Evolutionary conservation across 2,113 vertebrate genomes (phyloP).

Genomic region (mouse (Mus musculus)): DNA sequence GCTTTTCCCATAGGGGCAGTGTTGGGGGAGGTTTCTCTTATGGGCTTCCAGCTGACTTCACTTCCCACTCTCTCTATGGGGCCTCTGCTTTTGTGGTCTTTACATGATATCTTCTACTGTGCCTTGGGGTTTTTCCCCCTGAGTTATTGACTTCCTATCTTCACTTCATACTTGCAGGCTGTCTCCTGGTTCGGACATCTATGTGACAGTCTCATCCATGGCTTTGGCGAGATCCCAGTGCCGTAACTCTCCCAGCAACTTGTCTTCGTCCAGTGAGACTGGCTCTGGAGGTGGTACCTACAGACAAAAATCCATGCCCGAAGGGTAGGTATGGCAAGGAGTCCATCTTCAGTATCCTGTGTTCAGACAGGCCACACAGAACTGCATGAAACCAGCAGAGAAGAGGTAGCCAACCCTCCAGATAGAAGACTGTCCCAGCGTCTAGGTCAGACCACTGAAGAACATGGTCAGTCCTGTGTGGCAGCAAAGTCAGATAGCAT

Average conservation of each 20-base stretch:
- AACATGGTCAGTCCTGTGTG: neutral
- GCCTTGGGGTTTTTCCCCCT: neutral
- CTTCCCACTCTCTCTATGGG: neutral
- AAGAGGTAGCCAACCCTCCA: neutral
- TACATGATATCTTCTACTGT: neutral
- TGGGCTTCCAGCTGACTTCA: conserved; percentile 59
- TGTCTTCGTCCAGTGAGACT: conserved; percentile 93
- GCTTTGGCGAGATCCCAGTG: conserved; percentile 93
- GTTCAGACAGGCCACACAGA: neutral
- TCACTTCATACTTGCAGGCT: conserved; percentile 86
- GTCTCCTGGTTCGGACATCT: conserved; percentile 95
- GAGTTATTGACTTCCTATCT: conserved; percentile 66
- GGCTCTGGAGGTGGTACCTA: conserved; percentile 91
- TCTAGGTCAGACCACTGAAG: neutral
- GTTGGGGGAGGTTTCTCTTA: conserved; percentile 46
- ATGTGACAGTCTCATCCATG: conserved; percentile 94
- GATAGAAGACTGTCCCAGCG: neutral
- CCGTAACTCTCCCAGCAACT: conserved; percentile 92
- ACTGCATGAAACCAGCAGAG: neutral
- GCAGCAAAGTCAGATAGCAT: neutral
- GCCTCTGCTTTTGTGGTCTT: conserved; percentile 31
- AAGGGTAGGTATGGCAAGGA: conserved; percentile 90
- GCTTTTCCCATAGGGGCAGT: conserved; percentile 46
- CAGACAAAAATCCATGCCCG: conserved; percentile 95
- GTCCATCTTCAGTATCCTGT: fast-evolving